These are phyloP conservation scores for Forpus xanthops DNA, from an alignment of 2,797 vertebrate species.

Conservation along the genomic window DNA sequence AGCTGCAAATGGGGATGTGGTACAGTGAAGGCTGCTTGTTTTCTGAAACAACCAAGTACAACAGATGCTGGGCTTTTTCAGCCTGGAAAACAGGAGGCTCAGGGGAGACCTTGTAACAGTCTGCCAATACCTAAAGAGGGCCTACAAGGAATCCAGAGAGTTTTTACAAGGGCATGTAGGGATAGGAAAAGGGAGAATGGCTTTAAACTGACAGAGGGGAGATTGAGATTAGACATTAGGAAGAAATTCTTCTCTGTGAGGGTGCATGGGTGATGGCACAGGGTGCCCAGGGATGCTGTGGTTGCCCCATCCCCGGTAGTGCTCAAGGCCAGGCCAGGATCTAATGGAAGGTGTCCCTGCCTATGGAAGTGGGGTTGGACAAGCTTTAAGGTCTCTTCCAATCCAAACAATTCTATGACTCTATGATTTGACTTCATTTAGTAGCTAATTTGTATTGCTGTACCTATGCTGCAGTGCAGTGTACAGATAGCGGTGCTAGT, in stretches of 20 bases:
- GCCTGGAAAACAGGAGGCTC: background rate
- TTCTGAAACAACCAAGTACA: background rate
- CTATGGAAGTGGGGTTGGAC: background rate
- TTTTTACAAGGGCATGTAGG: background rate
- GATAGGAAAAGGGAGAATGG: background rate
- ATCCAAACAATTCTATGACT: background rate
- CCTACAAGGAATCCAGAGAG: background rate
- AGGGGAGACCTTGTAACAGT: background rate
- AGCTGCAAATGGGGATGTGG: fast-evolving
- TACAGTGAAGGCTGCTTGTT: background rate
- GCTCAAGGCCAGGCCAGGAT: background rate
- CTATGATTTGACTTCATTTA: background rate
- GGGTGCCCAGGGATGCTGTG: background rate
- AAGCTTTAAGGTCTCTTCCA: background rate
- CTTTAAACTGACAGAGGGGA: background rate
- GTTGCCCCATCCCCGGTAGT: background rate
- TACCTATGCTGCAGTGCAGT: background rate
- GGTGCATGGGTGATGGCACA: no score
- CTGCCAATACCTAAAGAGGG: background rate
- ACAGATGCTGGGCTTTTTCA: background rate
- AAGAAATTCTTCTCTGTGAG: no score
- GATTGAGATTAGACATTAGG: background rate
- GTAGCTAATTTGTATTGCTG: background rate
- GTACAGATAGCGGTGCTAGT: background rate
- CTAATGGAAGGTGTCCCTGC: background rate